These are phyloP conservation scores for Rhyacichthys aspro DNA, from an alignment of 2,797 vertebrate genomes.

Conservation along the genomic window DNA sequence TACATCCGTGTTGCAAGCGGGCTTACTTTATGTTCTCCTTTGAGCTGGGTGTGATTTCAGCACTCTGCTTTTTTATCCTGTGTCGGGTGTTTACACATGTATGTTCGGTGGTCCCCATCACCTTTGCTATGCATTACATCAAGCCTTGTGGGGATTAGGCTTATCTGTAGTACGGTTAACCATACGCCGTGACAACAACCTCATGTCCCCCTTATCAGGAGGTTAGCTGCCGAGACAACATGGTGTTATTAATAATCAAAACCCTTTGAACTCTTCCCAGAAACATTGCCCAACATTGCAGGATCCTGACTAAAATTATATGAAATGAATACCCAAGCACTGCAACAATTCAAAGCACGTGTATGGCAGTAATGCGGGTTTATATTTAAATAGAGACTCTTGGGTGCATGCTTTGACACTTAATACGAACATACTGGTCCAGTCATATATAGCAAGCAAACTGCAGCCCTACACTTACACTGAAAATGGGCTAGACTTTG, in stretches of 20 bases:
- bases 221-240: conserved; percentile 56
- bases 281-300: conserved; percentile 29
- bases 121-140: conserved; percentile 65
- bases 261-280: conserved; percentile 40
- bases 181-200: conserved; percentile 64
- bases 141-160: conserved; percentile 64
- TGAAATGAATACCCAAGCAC: conserved; percentile 1
- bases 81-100: conserved; percentile 41
- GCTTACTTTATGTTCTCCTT: conserved; percentile 15
- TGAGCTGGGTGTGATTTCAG: conserved; percentile 19
- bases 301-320: conserved; percentile 11
- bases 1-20: conserved; percentile 20
- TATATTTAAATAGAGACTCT: conserved; percentile 11
- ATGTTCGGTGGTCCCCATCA: conserved; percentile 34
- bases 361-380: neutral
- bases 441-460: conserved; percentile 19
- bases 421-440: conserved; percentile 9
- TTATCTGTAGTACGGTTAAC: conserved; percentile 68
- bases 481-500: conserved; percentile 15
- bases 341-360: conserved; percentile 2
- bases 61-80: conserved; percentile 11
- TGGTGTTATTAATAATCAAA: conserved; percentile 61
- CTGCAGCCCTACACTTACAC: conserved; percentile 39
- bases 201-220: conserved; percentile 64
- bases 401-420: conserved; percentile 8